A percentile compares a stretch with the other conserved stretches of the same genome.
Conservation (phyloP, 2,113 vertebrate genomes). For the Macquaria australasica region DNA sequence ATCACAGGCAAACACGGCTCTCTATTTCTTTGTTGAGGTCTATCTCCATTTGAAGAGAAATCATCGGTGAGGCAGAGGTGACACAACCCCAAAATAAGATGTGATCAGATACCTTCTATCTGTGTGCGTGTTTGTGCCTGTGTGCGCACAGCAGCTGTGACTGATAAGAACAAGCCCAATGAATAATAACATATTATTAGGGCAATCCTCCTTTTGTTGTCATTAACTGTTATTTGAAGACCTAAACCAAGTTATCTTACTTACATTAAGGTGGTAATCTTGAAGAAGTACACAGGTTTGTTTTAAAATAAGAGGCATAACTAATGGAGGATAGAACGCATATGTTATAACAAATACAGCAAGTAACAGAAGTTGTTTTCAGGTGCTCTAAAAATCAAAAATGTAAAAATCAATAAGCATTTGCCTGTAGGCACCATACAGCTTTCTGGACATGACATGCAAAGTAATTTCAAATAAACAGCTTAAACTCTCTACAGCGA, state of each 20-base stretch:
- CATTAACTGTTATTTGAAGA: not conserved
- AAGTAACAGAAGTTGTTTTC: not conserved
- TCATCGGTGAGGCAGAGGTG: slow-evolving; percentile 37
- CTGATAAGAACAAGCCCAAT: not conserved
- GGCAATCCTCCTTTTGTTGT: not conserved
- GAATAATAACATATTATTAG: not conserved
- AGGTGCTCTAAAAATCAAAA: too few relatives aligned
- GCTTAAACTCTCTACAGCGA: not conserved
- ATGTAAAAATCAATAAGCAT: too few relatives aligned
- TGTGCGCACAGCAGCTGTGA: slow-evolving; percentile 17
- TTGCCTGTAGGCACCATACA: too few relatives aligned
- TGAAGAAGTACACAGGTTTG: not conserved
- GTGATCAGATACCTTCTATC: slow-evolving; percentile 25
- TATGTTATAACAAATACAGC: not conserved
- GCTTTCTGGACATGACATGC: not conserved
- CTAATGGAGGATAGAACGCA: not conserved
- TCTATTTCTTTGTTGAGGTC: slow-evolving; percentile 35
- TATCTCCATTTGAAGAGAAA: slow-evolving; percentile 37
- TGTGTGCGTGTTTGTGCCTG: slow-evolving; percentile 16
- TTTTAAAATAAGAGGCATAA: not conserved
- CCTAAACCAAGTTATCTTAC: not conserved
- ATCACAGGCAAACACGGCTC: slow-evolving; percentile 49
- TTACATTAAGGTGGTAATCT: not conserved
- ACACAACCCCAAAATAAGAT: slow-evolving; percentile 38
- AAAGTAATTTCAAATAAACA: not conserved